Evolutionary conservation across 2,888 invertebrate genomes (phyloP), one percentile per base, ranked within the genome.

Genomic region (Oscheius sp.): DNA sequence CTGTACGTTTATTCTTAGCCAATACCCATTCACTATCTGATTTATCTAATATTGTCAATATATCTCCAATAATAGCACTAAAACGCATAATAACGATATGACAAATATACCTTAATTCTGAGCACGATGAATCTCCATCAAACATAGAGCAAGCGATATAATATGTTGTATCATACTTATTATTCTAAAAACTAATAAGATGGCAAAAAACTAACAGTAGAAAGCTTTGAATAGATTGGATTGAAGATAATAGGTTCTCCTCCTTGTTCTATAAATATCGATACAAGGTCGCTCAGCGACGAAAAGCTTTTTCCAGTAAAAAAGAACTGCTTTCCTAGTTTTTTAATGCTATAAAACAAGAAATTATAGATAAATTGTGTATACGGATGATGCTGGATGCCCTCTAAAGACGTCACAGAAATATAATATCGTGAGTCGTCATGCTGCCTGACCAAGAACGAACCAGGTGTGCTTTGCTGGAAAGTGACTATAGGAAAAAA

Each of bases 1-100:
- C 69, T 28, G 71, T 74, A 9, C 71, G 47, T 20, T 77, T 72
- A 41, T 77, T 77, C 38, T 65, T 51, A 45, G 72, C 74, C 45
- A 67, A 32, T 38, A 72, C 62, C 72, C 73, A 76, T 5, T 61
- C 67, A n/a, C 32, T 32, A 24, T 73, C 71, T 24, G 65, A 59
- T 2, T 69, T 71, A 6, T 71, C 73, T 14, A 67, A 64, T n/a
- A 71, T 36, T 2, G 71, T 61, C 12, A 75, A 26, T 6, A 75
- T 41, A 44, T 75, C 75, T 2, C 75, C 75, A 2, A 22, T 17
- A 28, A 5, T 26, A 12, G 45, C 30, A 44, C 65, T 65, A 28
- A 20, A 63, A 49, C 22, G 1, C 1, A 50, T 32, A 5, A 20
- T 63, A 12, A 36, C 12, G 14, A 26, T 5, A 4, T 17, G 12